A percentile compares a stretch with the other conserved stretches of the same genome.
These are phyloP conservation scores for Mylabris sibirica DNA, from an alignment of 2,888 invertebrate species.

Conservation along the genomic window DNA sequence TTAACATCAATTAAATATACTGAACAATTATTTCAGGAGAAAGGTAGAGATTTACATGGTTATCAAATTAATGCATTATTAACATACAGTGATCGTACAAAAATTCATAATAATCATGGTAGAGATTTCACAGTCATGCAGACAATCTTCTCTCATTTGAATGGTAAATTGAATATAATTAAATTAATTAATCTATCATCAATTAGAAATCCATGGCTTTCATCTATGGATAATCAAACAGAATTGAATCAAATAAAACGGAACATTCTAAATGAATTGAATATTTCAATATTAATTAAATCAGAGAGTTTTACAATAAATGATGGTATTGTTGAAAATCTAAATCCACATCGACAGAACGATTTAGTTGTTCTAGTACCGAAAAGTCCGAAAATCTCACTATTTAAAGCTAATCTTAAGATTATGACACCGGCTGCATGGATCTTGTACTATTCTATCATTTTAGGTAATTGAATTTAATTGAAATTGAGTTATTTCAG, in stretches of 20 bases:
- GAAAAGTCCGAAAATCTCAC: conserved; percentile 24
- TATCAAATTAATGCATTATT: conserved; percentile 24
- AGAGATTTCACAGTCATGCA: conserved; percentile 35
- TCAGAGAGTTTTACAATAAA: conserved; percentile 33
- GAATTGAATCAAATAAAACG: conserved; percentile 16
- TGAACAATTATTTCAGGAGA: conserved; percentile 30
- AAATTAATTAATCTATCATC: conserved; percentile 26
- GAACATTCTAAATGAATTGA: conserved; percentile 24
- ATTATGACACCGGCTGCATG: not conserved
- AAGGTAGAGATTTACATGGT: conserved; percentile 24
- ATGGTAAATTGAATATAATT: conserved; percentile 34
- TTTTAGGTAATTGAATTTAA: not conserved
- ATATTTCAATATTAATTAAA: conserved; percentile 33
- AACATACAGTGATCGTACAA: conserved; percentile 29
- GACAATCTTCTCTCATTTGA: conserved; percentile 34
- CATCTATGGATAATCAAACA: conserved; percentile 20
- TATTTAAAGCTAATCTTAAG: not conserved
- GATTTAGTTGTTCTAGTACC: conserved; percentile 34
- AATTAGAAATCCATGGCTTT: conserved; percentile 36
- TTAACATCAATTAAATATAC: conserved; percentile 22
- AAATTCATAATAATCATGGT: conserved; percentile 26
- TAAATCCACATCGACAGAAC: conserved; percentile 40
- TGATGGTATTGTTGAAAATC: conserved; percentile 37
- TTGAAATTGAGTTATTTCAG: too few species aligned
- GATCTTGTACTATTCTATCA: not conserved